Evolutionary conservation across 37 sponge, comb jelly and placozoan species (phyloP), one percentile per base, ranked within the genome.

Genomic region (Geodia barretti): DNA sequence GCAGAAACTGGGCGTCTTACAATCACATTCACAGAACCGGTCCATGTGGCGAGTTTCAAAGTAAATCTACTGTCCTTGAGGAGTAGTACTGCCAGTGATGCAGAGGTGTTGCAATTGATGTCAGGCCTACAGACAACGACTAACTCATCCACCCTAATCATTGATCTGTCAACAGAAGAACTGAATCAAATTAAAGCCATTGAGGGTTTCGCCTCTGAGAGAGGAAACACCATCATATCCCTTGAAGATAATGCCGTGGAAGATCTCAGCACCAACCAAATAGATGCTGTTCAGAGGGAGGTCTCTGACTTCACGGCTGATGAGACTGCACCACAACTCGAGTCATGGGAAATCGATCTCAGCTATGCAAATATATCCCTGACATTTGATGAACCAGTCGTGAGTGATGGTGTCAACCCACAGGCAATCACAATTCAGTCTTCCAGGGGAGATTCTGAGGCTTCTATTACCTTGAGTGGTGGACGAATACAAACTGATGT

Each of bases 351-450:
- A 24, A 65, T 95, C 1, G 80, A 91, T 64, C 67, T 95, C 23
- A 80, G 89, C 39, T 28, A n/a, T 4, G 43, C 72, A n/a, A 62
- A 47, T 33, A 60, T 95, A 14, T 28, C 24, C 2, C 66, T 95
- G 17, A 82, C 89, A 28, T 95, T 95, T 68, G 80, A 90, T 85
- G 95, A 95, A 47, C 95, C 95, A 33, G 72, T 91, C 1, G 41
- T 81, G 66, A 23, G 58, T 41, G 60, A 28, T 26, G 25, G 28
- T 35, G 58, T 74, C 26, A 38, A 41, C 7, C 60, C 87, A 25
- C 62, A 75, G 1, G 66, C 43, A 21, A 70, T 91, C 37, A 88
- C 95, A 43, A 43, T 95, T 23, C 83, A 81, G 26, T 78, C 88
- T 29, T 33, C 78, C 11, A 67, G 35, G 3, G 62, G 34, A 39